Evolutionary conservation across 2,888 invertebrate species (phyloP).

Genomic region (Drosophila cognata): DNA sequence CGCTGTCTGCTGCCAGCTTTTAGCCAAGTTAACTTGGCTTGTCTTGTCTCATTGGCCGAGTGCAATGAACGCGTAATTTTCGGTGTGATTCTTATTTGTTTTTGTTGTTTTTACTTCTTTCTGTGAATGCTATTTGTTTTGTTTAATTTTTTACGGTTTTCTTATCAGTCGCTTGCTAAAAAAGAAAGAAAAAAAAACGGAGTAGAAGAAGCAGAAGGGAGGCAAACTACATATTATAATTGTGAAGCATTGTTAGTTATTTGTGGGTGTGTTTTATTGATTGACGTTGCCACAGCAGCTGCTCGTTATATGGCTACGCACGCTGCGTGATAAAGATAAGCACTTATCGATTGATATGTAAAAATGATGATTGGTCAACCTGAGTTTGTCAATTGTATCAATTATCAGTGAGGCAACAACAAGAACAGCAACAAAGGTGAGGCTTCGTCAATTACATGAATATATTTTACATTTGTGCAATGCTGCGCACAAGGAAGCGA

Average conservation of each 20-base stretch:
- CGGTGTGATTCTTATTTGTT: conserved; percentile 38
- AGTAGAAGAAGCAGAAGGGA: neutral
- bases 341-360: conserved; percentile 24
- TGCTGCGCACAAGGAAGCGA: conserved; percentile 7
- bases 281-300: conserved; percentile 34
- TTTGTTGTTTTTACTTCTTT: conserved; percentile 4
- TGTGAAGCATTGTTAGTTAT: conserved; percentile 4
- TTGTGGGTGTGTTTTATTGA: conserved; percentile 2
- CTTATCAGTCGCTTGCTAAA: conserved; percentile 73
- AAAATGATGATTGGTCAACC: conserved; percentile 33
- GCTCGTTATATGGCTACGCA: conserved; percentile 31
- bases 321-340: conserved; percentile 18
- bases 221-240: conserved; percentile 1
- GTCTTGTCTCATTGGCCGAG: conserved; percentile 44
- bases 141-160: conserved; percentile 13
- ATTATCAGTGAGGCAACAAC: neutral
- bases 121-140: conserved; percentile 45
- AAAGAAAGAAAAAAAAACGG: conserved; percentile 12
- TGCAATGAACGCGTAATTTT: conserved; percentile 67
- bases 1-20: conserved; percentile 39
- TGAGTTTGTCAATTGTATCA: conserved; percentile 14
- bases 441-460: conserved; percentile 14
- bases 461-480: neutral
- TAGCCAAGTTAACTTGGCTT: conserved; percentile 48
- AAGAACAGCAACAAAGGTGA: conserved; percentile 40